A percentile compares a stretch with the other conserved stretches of the same genome.
Evolutionary conservation across 2,888 invertebrate species (phyloP).

Genomic region (Entomobrya proxima): DNA sequence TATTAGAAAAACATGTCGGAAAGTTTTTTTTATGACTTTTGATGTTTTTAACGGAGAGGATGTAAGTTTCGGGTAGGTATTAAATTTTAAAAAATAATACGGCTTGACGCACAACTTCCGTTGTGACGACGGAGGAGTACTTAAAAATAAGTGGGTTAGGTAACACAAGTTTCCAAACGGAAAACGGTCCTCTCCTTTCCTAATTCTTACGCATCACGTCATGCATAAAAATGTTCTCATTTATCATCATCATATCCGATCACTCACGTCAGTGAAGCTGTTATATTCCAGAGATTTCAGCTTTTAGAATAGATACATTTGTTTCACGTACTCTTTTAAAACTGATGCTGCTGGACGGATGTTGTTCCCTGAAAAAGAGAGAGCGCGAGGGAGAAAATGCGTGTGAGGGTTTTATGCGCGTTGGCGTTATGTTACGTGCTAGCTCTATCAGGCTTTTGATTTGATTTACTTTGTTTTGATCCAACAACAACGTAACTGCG

Average conservation of each 20-base stretch:
- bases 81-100: slow-evolving; percentile 3
- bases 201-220: not conserved
- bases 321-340: too few relatives aligned
- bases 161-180: not conserved
- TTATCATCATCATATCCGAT: not conserved
- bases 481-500: too few relatives aligned
- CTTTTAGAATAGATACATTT: too few relatives aligned
- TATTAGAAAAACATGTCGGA: too few relatives aligned
- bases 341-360: too few relatives aligned
- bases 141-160: slow-evolving; percentile 27
- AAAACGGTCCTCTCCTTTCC: not conserved
- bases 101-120: slow-evolving; percentile 57
- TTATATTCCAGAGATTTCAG: too few relatives aligned
- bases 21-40: not conserved
- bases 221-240: slow-evolving; percentile 27
- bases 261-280: not conserved
- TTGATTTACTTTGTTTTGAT: too few relatives aligned
- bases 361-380: too few relatives aligned
- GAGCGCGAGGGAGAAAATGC: too few relatives aligned
- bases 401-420: too few relatives aligned
- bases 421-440: too few relatives aligned
- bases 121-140: slow-evolving; percentile 26
- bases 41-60: slow-evolving; percentile 3
- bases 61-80: not conserved
- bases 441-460: too few relatives aligned